These are phyloP conservation scores for Hippocampus guttulatus DNA, from an alignment of 2,113 vertebrate genomes.

Conservation along the genomic window DNA sequence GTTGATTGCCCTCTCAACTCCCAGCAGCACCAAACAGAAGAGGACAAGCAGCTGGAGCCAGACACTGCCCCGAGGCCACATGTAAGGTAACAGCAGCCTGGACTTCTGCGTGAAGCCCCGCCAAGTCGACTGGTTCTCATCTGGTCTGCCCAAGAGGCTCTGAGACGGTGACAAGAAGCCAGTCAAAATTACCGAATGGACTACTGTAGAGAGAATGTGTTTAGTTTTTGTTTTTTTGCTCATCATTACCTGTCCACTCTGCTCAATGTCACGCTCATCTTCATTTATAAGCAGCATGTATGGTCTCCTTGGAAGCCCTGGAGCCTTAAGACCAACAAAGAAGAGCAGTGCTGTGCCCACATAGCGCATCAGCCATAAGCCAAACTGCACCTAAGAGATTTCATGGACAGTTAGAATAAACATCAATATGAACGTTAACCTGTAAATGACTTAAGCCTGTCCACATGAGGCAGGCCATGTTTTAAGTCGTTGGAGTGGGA, in stretches of 20 bases:
- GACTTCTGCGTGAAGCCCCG: constrained; percentile 80
- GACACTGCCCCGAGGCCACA: constrained; percentile 83
- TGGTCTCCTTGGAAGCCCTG: constrained; percentile 81
- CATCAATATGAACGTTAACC: not conserved
- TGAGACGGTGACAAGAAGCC: not conserved
- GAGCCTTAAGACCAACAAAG: constrained; percentile 84
- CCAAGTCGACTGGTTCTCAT: constrained; percentile 80
- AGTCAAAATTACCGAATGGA: not conserved
- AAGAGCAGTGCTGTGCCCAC: constrained; percentile 80
- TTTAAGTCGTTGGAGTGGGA: constrained; percentile 4
- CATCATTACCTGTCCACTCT: constrained; percentile 70
- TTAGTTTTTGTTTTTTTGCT: not conserved
- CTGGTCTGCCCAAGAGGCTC: constrained; percentile 64
- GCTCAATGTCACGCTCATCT: constrained; percentile 84
- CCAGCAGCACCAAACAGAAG: constrained; percentile 84
- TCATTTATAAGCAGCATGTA: constrained; percentile 86
- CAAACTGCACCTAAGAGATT: constrained; percentile 55
- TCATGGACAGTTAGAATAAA: constrained; percentile 17
- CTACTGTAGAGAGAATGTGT: not conserved
- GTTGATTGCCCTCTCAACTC: constrained; percentile 82
- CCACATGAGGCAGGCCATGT: not conserved
- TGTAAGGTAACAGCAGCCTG: constrained; percentile 80
- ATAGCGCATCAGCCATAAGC: constrained; percentile 80
- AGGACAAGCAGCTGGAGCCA: constrained; percentile 84
- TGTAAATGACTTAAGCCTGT: not conserved